These are phyloP conservation scores for Myiagra hebetior DNA, from an alignment of 2,113 vertebrate genomes.

Conservation along the genomic window DNA sequence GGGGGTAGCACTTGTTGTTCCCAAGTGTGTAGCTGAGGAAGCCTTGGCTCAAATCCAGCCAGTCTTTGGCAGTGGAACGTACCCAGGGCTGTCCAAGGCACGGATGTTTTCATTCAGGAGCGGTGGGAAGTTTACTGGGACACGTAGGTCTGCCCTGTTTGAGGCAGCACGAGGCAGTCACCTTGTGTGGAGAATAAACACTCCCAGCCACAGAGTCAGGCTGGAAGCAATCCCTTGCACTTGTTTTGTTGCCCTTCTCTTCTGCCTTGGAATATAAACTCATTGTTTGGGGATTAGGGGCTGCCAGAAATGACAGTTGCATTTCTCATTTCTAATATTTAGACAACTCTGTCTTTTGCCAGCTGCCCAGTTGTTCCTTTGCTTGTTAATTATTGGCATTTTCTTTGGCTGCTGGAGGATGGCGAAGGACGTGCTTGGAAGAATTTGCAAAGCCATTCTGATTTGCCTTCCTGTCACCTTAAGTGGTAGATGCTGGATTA, in stretches of 20 bases:
- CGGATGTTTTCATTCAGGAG: neutral
- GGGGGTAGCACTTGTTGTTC: neutral
- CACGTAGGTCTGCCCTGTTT: neutral
- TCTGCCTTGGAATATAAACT: neutral
- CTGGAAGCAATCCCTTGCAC: neutral
- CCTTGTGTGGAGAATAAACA: neutral
- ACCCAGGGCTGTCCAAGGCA: neutral
- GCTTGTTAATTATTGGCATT: neutral
- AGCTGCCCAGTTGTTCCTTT: neutral
- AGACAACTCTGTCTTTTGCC: neutral
- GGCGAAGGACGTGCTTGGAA: neutral
- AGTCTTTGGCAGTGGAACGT: neutral
- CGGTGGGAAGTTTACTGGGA: neutral
- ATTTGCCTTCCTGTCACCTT: neutral
- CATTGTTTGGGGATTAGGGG: neutral
- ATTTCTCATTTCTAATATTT: neutral
- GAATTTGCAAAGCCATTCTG: neutral
- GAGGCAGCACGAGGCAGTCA: neutral
- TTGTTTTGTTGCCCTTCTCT: neutral
- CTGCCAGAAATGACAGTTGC: neutral
- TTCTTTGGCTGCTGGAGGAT: neutral
- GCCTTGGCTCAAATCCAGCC: neutral
- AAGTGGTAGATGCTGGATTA: neutral
- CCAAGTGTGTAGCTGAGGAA: neutral
- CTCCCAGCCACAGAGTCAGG: fast-evolving